Percentiles rank a stretch among this genome's conserved stretches.
These are phyloP conservation scores for Onychostruthus taczanowskii DNA, from an alignment of 2,113 vertebrate genomes.

Conservation along the genomic window DNA sequence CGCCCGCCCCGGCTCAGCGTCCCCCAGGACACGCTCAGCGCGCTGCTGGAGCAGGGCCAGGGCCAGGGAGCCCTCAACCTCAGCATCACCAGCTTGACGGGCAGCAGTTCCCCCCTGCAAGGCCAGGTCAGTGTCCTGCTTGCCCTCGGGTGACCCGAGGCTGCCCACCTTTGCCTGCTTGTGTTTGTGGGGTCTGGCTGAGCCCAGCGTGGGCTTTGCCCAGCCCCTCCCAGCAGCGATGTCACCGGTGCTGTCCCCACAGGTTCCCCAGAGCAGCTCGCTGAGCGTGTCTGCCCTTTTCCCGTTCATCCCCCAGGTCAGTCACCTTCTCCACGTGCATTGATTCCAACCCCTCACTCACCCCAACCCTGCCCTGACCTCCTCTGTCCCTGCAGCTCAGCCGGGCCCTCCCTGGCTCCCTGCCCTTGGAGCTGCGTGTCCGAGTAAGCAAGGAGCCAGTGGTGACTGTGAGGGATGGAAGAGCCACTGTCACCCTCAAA, in stretches of 20 bases:
- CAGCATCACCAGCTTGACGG: slow-evolving; percentile 24
- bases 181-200: background rate
- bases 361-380: background rate
- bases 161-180: fast-evolving
- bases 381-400: background rate
- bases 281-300: background rate
- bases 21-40: slow-evolving; percentile 4
- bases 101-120: fast-evolving
- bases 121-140: background rate
- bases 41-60: slow-evolving; percentile 18
- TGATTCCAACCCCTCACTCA: background rate
- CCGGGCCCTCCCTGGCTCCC: background rate
- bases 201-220: background rate
- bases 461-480: background rate
- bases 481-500: slow-evolving; percentile 13
- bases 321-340: fast-evolving
- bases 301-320: slow-evolving; percentile 48
- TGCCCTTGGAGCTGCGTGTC: slow-evolving; percentile 41
- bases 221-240: fast-evolving
- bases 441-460: background rate
- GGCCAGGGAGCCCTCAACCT: background rate
- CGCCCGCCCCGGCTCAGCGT: slow-evolving; percentile 33
- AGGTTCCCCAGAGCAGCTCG: background rate
- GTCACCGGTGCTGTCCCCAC: background rate
- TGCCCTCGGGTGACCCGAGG: background rate